phyloP scores from a whole-genome alignment of 23 tunicate species.

The Halocynthia roretzi region DNA sequence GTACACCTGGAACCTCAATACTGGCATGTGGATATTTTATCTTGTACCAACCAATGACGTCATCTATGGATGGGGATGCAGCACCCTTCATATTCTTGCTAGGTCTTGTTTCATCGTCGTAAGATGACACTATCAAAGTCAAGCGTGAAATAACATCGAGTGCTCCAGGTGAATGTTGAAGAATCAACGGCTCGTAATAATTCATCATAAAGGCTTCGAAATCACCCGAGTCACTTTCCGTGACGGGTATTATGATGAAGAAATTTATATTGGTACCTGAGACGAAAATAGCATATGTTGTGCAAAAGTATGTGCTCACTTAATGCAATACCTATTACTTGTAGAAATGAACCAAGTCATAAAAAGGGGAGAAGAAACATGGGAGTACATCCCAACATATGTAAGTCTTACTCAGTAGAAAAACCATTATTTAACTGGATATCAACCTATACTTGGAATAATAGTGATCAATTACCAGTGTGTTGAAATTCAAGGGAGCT shows the following conservation, averaged over 20 bases:
- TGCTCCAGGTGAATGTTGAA: neutral
- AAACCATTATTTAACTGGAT: no score
- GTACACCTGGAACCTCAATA: slow-evolving; percentile 15
- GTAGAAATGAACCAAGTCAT: no score
- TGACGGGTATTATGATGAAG: slow-evolving; percentile 7
- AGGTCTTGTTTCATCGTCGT: neutral
- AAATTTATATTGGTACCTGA: neutral
- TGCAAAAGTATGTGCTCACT: no score
- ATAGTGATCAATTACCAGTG: no score
- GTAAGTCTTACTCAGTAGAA: no score
- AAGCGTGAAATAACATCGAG: slow-evolving; percentile 3
- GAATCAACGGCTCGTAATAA: slow-evolving; percentile 49
- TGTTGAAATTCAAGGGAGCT: no score
- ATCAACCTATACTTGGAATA: no score
- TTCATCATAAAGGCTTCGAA: slow-evolving; percentile 69
- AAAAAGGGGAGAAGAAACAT: no score
- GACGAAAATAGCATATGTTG: no score
- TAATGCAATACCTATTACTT: no score
- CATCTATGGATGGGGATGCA: slow-evolving; percentile 39
- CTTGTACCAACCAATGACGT: slow-evolving; percentile 45
- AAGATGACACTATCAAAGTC: slow-evolving; percentile 30
- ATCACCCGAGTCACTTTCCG: slow-evolving; percentile 6
- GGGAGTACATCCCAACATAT: no score
- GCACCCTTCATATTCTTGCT: slow-evolving; percentile 3
- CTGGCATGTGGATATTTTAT: slow-evolving; percentile 44